Conservation (phyloP, 2,797 vertebrate genomes). For the Oreonectes daqikongensis region DNA sequence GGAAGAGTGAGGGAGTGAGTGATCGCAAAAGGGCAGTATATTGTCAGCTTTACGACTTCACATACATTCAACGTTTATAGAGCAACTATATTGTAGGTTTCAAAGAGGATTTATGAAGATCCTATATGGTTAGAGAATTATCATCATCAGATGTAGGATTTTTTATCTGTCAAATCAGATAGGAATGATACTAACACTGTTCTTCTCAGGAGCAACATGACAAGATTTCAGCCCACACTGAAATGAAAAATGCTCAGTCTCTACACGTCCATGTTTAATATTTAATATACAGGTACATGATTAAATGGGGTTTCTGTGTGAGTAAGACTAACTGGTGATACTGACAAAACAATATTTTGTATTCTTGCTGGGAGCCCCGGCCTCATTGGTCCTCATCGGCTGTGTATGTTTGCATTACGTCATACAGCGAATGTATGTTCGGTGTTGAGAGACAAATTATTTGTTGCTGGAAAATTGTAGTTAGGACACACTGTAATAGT, state of each 20-base stretch:
- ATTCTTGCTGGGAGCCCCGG: too few species aligned
- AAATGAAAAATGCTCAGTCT: not conserved
- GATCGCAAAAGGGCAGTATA: constrained; percentile 2
- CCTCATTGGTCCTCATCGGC: not conserved
- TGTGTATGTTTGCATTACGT: not conserved
- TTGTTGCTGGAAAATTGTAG: not conserved
- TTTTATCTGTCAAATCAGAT: constrained; percentile 2
- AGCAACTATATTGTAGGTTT: not conserved
- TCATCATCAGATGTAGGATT: constrained; percentile 7
- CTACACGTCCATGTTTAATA: not conserved
- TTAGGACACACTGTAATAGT: not conserved
- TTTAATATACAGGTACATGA: not conserved
- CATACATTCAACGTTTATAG: not conserved
- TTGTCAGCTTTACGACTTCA: constrained; percentile 13
- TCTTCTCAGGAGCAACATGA: not conserved
- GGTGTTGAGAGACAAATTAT: not conserved
- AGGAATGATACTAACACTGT: constrained; percentile 2
- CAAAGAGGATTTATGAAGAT: constrained; percentile 9
- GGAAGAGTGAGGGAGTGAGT: constrained; percentile 21
- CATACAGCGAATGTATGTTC: not conserved
- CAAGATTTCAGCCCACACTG: not conserved
- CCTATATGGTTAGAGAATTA: constrained; percentile 6
- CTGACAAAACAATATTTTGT: not conserved
- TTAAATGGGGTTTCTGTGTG: not conserved
- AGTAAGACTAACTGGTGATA: not conserved